A percentile compares a stretch with the other conserved stretches of the same genome.
Conservation (phyloP, 2,113 vertebrate species). For the Megalops atlanticus region DNA sequence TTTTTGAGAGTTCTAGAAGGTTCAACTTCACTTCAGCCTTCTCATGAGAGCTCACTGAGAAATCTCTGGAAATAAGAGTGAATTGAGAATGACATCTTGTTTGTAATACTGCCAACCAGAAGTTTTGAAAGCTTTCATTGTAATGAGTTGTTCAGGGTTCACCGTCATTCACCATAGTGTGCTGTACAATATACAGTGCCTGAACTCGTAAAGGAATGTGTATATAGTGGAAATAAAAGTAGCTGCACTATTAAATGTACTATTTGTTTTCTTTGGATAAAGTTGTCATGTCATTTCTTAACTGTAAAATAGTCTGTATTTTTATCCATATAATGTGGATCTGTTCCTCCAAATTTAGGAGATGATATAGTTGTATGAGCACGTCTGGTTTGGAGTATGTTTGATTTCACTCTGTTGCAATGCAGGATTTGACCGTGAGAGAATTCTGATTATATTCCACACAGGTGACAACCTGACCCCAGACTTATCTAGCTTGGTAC, state of each 20-base stretch:
- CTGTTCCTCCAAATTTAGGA: too few relatives aligned
- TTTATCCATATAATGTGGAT: too few relatives aligned
- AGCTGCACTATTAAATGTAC: not conserved
- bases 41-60: conserved; percentile 50
- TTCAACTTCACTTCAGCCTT: conserved; percentile 39
- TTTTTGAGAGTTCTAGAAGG: not conserved
- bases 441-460: not conserved
- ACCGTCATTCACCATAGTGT: not conserved
- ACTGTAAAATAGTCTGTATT: not conserved
- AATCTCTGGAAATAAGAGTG: conserved; percentile 40
- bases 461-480: not conserved
- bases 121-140: not conserved
- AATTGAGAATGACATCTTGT: conserved; percentile 48
- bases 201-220: not conserved
- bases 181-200: not conserved
- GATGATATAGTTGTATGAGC: too few relatives aligned
- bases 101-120: not conserved
- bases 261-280: not conserved
- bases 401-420: too few relatives aligned
- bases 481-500: not conserved
- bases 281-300: not conserved
- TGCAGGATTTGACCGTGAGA: too few relatives aligned
- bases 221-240: too few relatives aligned
- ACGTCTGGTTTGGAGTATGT: too few relatives aligned
- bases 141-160: not conserved